A percentile compares a stretch with the other conserved stretches of the same genome.
Evolutionary conservation across 1,140 invertebrate genomes (phyloP).

Genomic region (Aphis gossypii): DNA sequence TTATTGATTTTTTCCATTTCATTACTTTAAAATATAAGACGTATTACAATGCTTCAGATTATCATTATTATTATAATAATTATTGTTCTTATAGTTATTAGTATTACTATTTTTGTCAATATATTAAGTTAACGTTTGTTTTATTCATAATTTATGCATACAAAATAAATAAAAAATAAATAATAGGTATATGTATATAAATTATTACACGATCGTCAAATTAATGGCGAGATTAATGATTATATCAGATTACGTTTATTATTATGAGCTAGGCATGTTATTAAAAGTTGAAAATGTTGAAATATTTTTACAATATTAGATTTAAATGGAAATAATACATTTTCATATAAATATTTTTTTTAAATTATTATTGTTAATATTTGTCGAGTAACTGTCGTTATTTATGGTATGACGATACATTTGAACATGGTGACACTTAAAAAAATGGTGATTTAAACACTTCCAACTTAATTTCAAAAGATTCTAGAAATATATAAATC

Average conservation of each 20-base stretch:
- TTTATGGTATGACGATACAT: not conserved
- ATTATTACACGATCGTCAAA: not conserved
- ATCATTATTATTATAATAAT: not conserved
- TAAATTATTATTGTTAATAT: not conserved
- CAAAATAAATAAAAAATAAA: not conserved
- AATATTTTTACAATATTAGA: not conserved
- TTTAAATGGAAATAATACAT: not conserved
- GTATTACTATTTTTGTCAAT: not conserved
- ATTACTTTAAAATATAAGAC: not conserved
- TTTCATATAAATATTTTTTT: not conserved
- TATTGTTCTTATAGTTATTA: not conserved
- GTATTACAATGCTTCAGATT: not conserved
- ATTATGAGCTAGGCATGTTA: not conserved
- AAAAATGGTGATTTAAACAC: not conserved
- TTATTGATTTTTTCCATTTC: not conserved
- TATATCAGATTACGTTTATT: not conserved
- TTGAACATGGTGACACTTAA: not conserved
- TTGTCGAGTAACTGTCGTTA: not conserved
- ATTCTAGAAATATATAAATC: conserved; percentile 8
- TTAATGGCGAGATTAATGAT: no score
- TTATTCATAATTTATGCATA: not conserved
- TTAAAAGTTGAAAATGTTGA: not conserved
- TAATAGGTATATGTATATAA: not conserved
- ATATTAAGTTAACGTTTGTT: not conserved
- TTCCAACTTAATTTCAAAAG: not conserved